These are phyloP conservation scores for Anneissia japonica DNA, from an alignment of 35 echinoderm and acorn worm genomes.

Conservation along the genomic window DNA sequence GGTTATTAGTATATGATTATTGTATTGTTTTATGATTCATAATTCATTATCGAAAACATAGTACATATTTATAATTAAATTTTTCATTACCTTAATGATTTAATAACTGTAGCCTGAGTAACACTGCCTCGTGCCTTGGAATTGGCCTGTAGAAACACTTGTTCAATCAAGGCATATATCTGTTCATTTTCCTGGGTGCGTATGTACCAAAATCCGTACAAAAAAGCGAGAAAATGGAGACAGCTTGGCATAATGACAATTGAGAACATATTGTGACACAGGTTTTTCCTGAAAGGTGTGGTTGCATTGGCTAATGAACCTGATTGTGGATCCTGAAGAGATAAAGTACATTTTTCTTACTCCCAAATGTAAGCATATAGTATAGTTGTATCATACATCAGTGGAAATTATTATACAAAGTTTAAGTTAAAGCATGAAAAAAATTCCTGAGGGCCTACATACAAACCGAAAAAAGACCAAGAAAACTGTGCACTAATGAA, in stretches of 20 bases:
- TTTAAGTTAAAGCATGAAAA: no score
- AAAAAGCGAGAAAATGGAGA: conserved; percentile 43
- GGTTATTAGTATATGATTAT: no score
- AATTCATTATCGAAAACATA: no score
- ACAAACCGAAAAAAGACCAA: no score
- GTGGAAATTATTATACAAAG: no score
- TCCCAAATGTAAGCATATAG: no score
- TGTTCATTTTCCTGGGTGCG: conserved; percentile 45
- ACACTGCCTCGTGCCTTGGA: conserved; percentile 2
- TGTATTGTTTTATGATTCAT: no score
- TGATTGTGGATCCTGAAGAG: background rate
- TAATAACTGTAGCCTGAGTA: conserved; percentile 30
- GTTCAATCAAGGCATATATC: conserved; percentile 28
- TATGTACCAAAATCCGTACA: conserved; percentile 22
- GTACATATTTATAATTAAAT: no score
- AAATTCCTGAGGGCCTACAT: no score
- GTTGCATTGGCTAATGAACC: background rate
- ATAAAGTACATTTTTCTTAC: no score
- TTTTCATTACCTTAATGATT: conserved; percentile 42
- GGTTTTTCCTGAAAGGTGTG: background rate
- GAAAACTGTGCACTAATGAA: no score
- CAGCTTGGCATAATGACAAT: conserved; percentile 16
- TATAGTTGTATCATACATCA: no score
- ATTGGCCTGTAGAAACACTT: conserved; percentile 30
- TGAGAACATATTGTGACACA: conserved; percentile 32